Percentiles rank a stretch among this genome's conserved stretches.
Evolutionary conservation across 1,140 invertebrate species (phyloP).

Genomic region (Zaprionus lachaisei): DNA sequence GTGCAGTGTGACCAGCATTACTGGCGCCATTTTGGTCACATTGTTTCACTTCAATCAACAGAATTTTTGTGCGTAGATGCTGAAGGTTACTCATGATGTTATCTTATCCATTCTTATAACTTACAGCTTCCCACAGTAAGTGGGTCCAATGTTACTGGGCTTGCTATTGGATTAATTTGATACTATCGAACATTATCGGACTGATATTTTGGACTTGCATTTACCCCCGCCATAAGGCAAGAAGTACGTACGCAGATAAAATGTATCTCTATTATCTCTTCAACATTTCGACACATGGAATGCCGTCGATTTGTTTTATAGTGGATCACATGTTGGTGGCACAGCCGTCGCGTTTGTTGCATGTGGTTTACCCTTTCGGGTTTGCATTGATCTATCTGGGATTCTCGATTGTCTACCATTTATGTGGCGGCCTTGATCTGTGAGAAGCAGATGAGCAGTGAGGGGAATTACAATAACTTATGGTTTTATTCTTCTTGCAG

Average conservation of each 20-base stretch:
- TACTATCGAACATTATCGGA: neutral
- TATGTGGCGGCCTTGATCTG: conserved; percentile 88
- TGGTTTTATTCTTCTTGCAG: conserved; percentile 11
- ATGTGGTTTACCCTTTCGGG: conserved; percentile 88
- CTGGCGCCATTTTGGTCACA: conserved; percentile 40
- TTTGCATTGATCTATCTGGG: conserved; percentile 87
- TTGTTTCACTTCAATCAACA: conserved; percentile 29
- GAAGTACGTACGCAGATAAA: neutral
- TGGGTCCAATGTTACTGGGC: conserved; percentile 54
- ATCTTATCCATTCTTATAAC: neutral
- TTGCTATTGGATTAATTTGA: conserved; percentile 47
- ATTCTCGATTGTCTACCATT: conserved; percentile 89
- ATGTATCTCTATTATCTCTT: neutral
- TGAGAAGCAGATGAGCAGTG: conserved; percentile 57
- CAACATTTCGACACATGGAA: conserved; percentile 89
- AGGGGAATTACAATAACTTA: neutral
- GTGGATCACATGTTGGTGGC: conserved; percentile 88
- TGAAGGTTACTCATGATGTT: no score
- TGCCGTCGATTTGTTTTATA: conserved; percentile 89
- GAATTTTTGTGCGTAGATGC: conserved; percentile 28
- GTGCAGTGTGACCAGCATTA: conserved; percentile 32
- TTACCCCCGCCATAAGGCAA: conserved; percentile 5
- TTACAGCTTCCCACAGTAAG: neutral
- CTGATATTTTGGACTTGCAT: conserved; percentile 40
- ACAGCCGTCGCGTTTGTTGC: conserved; percentile 88